A percentile compares a stretch with the other conserved stretches of the same genome.
These are phyloP conservation scores for Drosophila rubida DNA, from an alignment of 2,888 invertebrate species.

Conservation along the genomic window DNA sequence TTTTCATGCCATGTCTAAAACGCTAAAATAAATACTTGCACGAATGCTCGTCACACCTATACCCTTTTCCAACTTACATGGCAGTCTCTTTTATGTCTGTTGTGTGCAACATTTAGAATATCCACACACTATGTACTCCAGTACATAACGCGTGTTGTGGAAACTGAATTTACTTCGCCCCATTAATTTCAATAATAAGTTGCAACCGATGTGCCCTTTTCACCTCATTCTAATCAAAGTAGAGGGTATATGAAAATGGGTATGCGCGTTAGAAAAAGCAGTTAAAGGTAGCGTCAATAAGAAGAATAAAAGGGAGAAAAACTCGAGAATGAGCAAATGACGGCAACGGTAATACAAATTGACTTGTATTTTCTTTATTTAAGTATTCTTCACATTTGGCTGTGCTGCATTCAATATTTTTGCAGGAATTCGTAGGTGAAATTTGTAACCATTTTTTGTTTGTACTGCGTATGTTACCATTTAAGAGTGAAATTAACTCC, in stretches of 20 bases:
- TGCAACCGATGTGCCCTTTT: neutral
- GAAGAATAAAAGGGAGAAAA: constrained; percentile 31
- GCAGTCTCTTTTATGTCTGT: neutral
- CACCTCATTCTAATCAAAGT: neutral
- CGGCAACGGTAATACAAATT: constrained; percentile 63
- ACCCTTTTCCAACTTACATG: constrained; percentile 7
- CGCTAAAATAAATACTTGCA: constrained; percentile 33
- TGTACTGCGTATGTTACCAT: constrained; percentile 42
- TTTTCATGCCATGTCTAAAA: constrained; percentile 43
- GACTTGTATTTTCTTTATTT: constrained; percentile 64
- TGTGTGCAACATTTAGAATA: neutral
- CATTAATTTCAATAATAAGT: neutral
- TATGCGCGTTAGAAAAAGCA: constrained; percentile 49
- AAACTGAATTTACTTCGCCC: neutral
- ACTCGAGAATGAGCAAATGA: constrained; percentile 17
- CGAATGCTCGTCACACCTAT: neutral
- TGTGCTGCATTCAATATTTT: constrained; percentile 64
- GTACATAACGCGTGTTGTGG: neutral
- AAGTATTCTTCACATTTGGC: constrained; percentile 33
- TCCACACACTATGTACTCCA: neutral
- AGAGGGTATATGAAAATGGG: constrained; percentile 32
- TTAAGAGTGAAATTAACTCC: constrained; percentile 76
- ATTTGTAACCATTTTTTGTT: constrained; percentile 25
- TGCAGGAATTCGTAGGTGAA: constrained; percentile 46
- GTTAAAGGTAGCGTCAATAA: constrained; percentile 56